These are phyloP conservation scores for Geodia barretti DNA, from an alignment of 37 sponge, comb jelly and placozoan species.

Conservation along the genomic window DNA sequence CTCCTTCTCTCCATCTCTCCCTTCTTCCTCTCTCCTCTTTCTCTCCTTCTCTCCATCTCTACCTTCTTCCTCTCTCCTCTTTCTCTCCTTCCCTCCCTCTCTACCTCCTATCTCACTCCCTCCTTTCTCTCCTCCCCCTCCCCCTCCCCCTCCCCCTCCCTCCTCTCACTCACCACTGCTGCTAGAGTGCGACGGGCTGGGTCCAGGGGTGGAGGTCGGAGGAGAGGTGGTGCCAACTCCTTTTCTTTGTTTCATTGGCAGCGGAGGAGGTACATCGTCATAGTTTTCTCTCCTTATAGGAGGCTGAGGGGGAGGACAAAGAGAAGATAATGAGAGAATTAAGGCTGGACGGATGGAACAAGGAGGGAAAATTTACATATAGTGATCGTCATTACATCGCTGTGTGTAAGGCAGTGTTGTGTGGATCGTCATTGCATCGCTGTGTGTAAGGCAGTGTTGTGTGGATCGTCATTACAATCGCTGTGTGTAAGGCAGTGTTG, in stretches of 20 bases:
- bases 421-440: too few species aligned
- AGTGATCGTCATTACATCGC: too few species aligned
- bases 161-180: not conserved
- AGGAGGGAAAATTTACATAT: too few species aligned
- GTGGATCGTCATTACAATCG: too few species aligned
- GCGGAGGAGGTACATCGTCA: constrained; percentile 51
- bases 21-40: too few species aligned
- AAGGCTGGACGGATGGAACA: too few species aligned
- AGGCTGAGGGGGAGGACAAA: not conserved
- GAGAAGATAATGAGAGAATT: too few species aligned
- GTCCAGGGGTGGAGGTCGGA: not conserved
- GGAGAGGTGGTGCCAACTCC: not conserved
- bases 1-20: not conserved
- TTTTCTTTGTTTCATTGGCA: constrained; percentile 60
- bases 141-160: not conserved
- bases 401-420: too few species aligned
- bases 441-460: too few species aligned
- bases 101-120: not conserved
- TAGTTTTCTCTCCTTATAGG: not conserved
- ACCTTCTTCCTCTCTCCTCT: too few species aligned
- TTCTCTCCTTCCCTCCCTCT: not conserved
- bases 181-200: not conserved
- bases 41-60: too few species aligned
- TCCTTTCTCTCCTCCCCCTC: not conserved
- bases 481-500: too few species aligned